These are phyloP conservation scores for Rhegmatorhina hoffmannsi DNA, from an alignment of 2,113 vertebrate species.

Conservation along the genomic window DNA sequence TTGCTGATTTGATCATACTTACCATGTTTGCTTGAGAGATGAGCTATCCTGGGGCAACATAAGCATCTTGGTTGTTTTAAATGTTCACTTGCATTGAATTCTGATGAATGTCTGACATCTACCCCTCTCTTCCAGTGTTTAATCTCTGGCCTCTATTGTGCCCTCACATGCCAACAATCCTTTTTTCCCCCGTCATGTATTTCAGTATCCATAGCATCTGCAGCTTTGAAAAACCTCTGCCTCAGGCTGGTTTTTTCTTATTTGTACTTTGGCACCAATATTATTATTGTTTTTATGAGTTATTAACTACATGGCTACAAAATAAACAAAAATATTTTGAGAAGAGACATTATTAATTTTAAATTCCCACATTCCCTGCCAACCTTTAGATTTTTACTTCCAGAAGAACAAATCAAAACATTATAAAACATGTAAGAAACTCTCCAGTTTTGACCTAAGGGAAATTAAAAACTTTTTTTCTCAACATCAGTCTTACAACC, in stretches of 20 bases:
- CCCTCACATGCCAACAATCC: not conserved
- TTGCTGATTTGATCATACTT: not conserved
- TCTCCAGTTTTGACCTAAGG: not conserved
- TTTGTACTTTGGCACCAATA: not conserved
- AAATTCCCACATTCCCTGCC: not conserved
- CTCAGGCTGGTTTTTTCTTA: not conserved
- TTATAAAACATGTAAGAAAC: not conserved
- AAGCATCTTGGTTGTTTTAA: constrained; percentile 49
- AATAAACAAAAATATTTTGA: constrained; percentile 29
- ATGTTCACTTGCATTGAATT: constrained; percentile 1
- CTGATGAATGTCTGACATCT: constrained; percentile 38
- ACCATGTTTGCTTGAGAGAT: not conserved
- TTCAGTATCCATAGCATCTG: not conserved
- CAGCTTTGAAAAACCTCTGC: not conserved
- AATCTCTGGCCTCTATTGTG: not conserved
- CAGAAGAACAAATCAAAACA: not conserved
- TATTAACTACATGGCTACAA: not conserved
- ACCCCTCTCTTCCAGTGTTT: constrained; percentile 37
- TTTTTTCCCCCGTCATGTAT: not conserved
- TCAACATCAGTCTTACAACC: not conserved
- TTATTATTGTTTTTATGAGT: not conserved
- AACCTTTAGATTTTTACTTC: not conserved
- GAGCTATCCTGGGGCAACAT: constrained; percentile 9
- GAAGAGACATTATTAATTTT: constrained; percentile 13
- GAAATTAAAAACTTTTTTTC: not conserved